Evolutionary conservation across 2,113 vertebrate genomes (phyloP).

Genomic region (Sterrhoptilus dennistouni): DNA sequence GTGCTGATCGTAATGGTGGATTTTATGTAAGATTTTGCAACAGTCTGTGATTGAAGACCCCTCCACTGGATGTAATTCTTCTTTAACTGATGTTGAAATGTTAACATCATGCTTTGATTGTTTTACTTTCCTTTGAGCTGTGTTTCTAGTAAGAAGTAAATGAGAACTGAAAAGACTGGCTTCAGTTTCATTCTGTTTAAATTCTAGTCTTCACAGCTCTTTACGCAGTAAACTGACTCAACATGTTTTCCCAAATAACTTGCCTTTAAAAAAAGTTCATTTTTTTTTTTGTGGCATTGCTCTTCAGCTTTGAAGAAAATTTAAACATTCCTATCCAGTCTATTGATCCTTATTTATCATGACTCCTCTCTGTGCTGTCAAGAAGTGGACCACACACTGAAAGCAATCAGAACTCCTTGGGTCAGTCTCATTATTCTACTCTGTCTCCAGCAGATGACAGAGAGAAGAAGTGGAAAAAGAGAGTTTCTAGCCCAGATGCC

Average conservation of each 20-base stretch:
- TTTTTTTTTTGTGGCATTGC: neutral
- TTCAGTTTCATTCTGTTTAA: neutral
- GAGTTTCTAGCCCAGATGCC: constrained; percentile 11
- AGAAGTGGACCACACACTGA: constrained; percentile 16
- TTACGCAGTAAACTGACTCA: neutral
- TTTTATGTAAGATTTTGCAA: neutral
- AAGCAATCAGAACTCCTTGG: constrained; percentile 55
- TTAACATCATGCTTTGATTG: neutral
- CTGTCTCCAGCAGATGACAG: constrained; percentile 17
- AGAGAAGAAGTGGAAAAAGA: constrained; percentile 17
- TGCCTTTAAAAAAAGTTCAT: neutral
- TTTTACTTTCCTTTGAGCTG: neutral
- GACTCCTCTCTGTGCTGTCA: neutral
- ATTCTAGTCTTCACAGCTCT: neutral
- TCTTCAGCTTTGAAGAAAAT: constrained; percentile 27
- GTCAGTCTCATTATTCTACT: constrained; percentile 51
- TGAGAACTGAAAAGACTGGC: neutral
- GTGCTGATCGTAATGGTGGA: neutral
- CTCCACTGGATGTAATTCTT: neutral
- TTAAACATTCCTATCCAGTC: neutral
- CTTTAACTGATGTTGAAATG: neutral
- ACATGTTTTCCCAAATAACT: neutral
- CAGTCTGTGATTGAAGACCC: neutral
- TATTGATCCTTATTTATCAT: constrained; percentile 57
- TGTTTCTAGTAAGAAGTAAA: neutral